Evolutionary conservation across 2,797 vertebrate species (phyloP), one percentile per base, ranked within the genome.

Genomic region (Ambastaia sidthimunki): DNA sequence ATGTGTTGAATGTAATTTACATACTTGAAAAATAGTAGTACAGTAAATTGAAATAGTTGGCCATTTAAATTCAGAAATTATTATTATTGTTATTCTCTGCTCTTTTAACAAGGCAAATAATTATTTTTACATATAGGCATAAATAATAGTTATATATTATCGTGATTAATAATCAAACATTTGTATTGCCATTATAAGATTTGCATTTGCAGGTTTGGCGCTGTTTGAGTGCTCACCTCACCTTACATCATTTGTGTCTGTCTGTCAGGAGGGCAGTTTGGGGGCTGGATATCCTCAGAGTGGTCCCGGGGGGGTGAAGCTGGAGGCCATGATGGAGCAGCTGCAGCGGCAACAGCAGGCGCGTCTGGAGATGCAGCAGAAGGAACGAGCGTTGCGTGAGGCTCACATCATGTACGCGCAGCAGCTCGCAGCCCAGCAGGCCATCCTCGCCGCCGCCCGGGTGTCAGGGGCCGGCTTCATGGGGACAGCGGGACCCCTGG

Each of bases 261-360:
- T 92, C 88, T 92, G 91, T 87, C 92, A 94, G 84, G 94, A 94
- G 85, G 85, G 93, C 87, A 85, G 92, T 77, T 90, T 93, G 89
- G 82, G 82, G 78, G 85, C 86, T 23, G 90, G 87, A 87, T 93
- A 91, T 88, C 92, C 95, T 89, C 94, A 95, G 89, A 91, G 83
- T 93, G 92, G 93, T 90, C 71, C 92, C 0, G 82, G 91, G 85
- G 92, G 96, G 86, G 96, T 98, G 95, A 98, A 96, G 90, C 91
- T 96, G 76, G 92, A 96, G 86, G 95, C 95, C 3, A 95, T 95
- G 80, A 97, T 99, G 92, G 97, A 99, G 89, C 96, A 97, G 86
- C 93, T 96, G 85, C 96, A 97, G 82, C 95, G 95, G 78, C 96
- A 97, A 86, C 95, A 96, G 82, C 94, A 93, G 82, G 89, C 91